Evolutionary conservation across 2,797 vertebrate species (phyloP), one percentile per base, ranked within the genome.

Genomic region (Arremon aurantiirostris): DNA sequence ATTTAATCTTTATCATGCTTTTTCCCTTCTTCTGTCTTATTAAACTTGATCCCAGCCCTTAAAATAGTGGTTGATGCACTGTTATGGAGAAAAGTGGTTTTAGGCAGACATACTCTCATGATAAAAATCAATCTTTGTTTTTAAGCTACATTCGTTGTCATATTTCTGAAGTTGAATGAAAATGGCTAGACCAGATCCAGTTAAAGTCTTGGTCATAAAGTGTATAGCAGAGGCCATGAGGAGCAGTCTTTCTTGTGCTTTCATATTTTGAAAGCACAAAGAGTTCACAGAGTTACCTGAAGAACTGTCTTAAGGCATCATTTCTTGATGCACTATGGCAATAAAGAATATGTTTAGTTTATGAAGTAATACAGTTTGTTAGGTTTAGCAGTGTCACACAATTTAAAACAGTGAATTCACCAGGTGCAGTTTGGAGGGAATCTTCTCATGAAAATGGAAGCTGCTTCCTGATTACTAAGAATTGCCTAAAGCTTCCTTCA

Each of bases 341-440:
- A 75, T 73, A 90, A 95, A 96, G 47, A 2, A 2, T 41, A 55
- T 30, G 24, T 69, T 95, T 95, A 46, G 23, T 81, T 96, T 96
- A 87, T 72, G 78, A 95, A 89, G 49, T 86, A 97, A 95, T 73
- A 41, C 12, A 59, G 73, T 91, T 89, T 84, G 28, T 96, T 86
- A 90, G 28, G 68, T 93, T 94, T 93, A 93, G 73, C 46, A 90
- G 60, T 72, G 89, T 61, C 93, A 87, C 42, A 59, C 28, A 65
- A 69, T 71, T 79, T 80, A 77, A 96, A 82, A 59, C 16, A 73
- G 55, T 52, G 56, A 89, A 80, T 19, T 20, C 68, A 57, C 61
- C 92, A 94, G 63, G 26, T 95, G 79, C 65, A 88, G 21, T 89
- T 64, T 90, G 76, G 18, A 92, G 90, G 37, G 42, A 96, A 95